Percentiles rank a stretch among this genome's conserved stretches.
These are phyloP conservation scores for Eledona agricola DNA, from an alignment of 2,888 invertebrate species.

Conservation along the genomic window DNA sequence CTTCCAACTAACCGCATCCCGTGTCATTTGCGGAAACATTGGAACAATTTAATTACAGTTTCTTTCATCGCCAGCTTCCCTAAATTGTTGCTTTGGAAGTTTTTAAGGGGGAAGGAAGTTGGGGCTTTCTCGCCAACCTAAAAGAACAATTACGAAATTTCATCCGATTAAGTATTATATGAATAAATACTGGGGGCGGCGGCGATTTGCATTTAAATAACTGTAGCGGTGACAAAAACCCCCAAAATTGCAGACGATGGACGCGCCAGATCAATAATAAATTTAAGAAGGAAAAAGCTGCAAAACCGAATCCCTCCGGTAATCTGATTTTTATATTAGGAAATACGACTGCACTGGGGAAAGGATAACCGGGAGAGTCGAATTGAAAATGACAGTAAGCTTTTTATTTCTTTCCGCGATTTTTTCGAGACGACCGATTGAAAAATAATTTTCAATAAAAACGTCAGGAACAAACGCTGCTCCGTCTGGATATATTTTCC, in stretches of 20 bases:
- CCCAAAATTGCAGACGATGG: slow-evolving; percentile 19
- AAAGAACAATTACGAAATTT: slow-evolving; percentile 33
- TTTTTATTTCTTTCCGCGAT: slow-evolving; percentile 51
- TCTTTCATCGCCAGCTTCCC: slow-evolving; percentile 38
- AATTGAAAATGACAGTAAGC: slow-evolving; percentile 57
- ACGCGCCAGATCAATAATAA: slow-evolving; percentile 40
- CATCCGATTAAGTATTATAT: slow-evolving; percentile 31
- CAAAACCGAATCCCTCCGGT: slow-evolving; percentile 39
- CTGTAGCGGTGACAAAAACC: slow-evolving; percentile 15
- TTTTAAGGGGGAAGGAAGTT: slow-evolving; percentile 16
- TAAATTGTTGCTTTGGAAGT: slow-evolving; percentile 33
- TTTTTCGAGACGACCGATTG: slow-evolving; percentile 50
- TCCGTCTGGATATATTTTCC: slow-evolving; percentile 53
- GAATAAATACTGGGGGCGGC: slow-evolving; percentile 39
- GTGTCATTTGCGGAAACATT: slow-evolving; percentile 43
- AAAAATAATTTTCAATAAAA: slow-evolving; percentile 59
- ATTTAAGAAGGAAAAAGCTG: slow-evolving; percentile 40
- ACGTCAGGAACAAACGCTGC: slow-evolving; percentile 56
- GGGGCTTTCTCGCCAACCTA: slow-evolving; percentile 1
- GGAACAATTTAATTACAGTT: slow-evolving; percentile 44
- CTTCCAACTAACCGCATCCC: slow-evolving; percentile 41
- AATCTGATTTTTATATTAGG: slow-evolving; percentile 47
- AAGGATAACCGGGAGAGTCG: slow-evolving; percentile 50
- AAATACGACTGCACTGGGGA: slow-evolving; percentile 43
- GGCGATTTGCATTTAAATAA: slow-evolving; percentile 44